These are phyloP conservation scores for Plutella xylostella DNA, from an alignment of 2,888 invertebrate genomes.

Conservation along the genomic window DNA sequence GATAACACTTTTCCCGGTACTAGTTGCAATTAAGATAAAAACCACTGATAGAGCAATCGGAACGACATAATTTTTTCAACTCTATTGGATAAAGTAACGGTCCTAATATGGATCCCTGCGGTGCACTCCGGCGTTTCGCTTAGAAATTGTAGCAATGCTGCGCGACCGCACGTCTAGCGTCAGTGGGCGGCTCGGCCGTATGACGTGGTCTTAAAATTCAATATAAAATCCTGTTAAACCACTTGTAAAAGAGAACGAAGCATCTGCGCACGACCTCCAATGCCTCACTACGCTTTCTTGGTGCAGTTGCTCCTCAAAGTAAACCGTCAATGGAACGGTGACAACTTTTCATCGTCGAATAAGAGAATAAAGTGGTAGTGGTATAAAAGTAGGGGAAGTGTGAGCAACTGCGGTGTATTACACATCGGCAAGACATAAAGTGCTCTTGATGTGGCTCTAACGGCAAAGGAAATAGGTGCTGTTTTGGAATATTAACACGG, in stretches of 20 bases:
- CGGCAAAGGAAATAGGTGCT: no score
- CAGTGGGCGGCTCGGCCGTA: constrained; percentile 58
- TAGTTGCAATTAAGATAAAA: no score
- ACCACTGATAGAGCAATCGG: background rate
- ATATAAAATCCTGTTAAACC: constrained; percentile 26
- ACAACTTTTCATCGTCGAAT: background rate
- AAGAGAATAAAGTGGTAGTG: background rate
- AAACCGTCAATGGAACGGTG: background rate
- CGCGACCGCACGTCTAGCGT: constrained; percentile 52
- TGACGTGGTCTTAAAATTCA: constrained; percentile 58
- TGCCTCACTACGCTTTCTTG: constrained; percentile 24
- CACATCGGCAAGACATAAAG: no score
- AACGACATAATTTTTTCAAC: no score
- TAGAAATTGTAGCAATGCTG: constrained; percentile 15
- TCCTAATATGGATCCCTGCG: constrained; percentile 32
- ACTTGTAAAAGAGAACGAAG: background rate
- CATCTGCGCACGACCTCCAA: constrained; percentile 27
- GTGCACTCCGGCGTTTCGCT: constrained; percentile 39
- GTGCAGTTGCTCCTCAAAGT: no score
- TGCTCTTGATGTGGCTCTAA: no score
- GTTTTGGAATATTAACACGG: no score
- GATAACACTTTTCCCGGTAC: no score
- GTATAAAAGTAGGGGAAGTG: constrained; percentile 30
- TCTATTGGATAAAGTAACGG: constrained; percentile 20
- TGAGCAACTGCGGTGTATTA: no score